These are phyloP conservation scores for Neopelma chrysocephalum DNA, from an alignment of 2,797 vertebrate genomes.

Conservation along the genomic window DNA sequence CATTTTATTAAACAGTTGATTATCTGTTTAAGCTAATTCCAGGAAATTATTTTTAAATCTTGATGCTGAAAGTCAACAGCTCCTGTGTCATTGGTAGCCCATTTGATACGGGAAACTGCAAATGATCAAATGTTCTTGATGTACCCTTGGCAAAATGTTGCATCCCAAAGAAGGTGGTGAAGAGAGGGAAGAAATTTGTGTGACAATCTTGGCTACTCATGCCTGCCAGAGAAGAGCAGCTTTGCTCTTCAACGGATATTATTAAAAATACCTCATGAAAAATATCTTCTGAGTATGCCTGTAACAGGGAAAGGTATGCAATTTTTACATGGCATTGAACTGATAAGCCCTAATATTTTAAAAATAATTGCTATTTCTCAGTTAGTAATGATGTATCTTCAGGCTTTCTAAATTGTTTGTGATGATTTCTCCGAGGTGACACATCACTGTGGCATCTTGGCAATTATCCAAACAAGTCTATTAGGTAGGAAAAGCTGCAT, in stretches of 20 bases:
- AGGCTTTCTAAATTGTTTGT: conserved; percentile 4
- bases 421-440: background rate
- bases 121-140: background rate
- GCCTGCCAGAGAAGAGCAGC: background rate
- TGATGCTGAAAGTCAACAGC: background rate
- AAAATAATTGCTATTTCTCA: background rate
- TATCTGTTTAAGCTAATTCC: background rate
- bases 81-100: background rate
- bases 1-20: conserved; percentile 3
- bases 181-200: background rate
- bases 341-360: background rate
- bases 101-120: background rate
- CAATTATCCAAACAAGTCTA: background rate
- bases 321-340: background rate
- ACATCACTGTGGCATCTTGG: background rate
- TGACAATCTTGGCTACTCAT: background rate
- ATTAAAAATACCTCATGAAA: background rate
- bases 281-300: background rate
- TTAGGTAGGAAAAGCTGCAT: background rate
- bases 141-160: background rate
- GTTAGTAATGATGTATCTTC: background rate
- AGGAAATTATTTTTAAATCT: background rate
- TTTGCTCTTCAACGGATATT: background rate
- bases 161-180: background rate
- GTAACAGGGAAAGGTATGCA: background rate